Percentiles rank a stretch among this genome's conserved stretches.
Conservation (phyloP, 2,888 invertebrate genomes). For the Torymus texanus region DNA sequence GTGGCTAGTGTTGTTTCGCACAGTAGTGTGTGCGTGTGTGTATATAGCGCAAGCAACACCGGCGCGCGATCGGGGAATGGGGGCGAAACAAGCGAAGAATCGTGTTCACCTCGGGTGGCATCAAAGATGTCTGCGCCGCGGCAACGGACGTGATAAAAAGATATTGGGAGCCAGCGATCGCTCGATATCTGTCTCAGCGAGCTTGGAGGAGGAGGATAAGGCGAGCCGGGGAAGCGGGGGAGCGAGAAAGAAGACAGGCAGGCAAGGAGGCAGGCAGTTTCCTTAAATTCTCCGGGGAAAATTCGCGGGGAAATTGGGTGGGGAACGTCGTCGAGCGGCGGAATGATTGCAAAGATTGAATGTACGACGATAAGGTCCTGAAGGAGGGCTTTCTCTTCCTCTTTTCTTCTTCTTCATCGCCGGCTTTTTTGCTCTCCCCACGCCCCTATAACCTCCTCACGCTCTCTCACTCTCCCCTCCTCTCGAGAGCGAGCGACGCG, state of each 20-base stretch:
- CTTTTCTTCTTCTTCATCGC: constrained; percentile 1
- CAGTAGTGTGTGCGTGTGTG: no score
- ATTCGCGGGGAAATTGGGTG: constrained; percentile 56
- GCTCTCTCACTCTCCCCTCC: constrained; percentile 23
- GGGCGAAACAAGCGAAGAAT: constrained; percentile 32
- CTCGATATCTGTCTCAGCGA: constrained; percentile 40
- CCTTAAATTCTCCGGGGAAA: constrained; percentile 54
- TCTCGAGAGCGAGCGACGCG: neutral
- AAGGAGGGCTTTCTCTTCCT: constrained; percentile 31
- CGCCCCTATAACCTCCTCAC: neutral
- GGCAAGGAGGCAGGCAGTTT: constrained; percentile 33
- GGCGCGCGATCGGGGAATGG: neutral
- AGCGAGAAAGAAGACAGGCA: neutral
- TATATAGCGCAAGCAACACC: no score
- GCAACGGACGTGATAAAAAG: constrained; percentile 52
- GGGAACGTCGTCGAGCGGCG: constrained; percentile 48
- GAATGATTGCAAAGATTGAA: constrained; percentile 58
- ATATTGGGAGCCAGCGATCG: constrained; percentile 51
- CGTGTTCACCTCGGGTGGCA: constrained; percentile 38
- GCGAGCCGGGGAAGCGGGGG: neutral
- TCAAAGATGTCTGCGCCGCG: constrained; percentile 41
- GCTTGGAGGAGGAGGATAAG: neutral
- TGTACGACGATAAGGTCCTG: constrained; percentile 55
- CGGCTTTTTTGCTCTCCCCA: neutral
- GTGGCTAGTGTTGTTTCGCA: no score